Evolutionary conservation across 2,113 vertebrate genomes (phyloP), one percentile per base, ranked within the genome.

Genomic region (Gymnogyps californianus): DNA sequence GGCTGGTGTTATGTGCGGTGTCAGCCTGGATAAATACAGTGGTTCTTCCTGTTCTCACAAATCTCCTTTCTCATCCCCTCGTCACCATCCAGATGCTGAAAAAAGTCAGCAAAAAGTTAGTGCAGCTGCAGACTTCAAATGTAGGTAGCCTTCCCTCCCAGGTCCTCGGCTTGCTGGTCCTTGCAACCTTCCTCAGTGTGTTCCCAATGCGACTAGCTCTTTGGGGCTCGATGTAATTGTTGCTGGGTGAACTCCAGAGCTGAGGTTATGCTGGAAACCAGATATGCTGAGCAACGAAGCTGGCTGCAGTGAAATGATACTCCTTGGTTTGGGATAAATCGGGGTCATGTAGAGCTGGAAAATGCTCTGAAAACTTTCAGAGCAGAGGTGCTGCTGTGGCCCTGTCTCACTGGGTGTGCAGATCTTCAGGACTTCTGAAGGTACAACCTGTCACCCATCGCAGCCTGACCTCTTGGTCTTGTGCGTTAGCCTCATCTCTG

Each of bases 1-100:
- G 83, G 91, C 95, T 95, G 83, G 29, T 89, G 74, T 62, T 94
- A 36, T 15, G 17, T 0, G 1, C 80, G 62, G 32, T 94, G 94
- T 97, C 97, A 96, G 86, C 81, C 70, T 89, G 83, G 40, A 95
- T 92, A 94, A 94, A 87, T n/a, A 15, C 25, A 54, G 47, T 38
- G 46, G 17, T 49, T 76, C 70, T 75, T 87, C 66, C 69, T 89
- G 29, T 57, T 87, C 52, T 83, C 61, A 72, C 70, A 42, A 47
- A 57, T 51, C 65, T 84, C 46, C 44, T 92, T 72, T 75, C 36
- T 57, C 14, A 10, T 54, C 44, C n/a, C 26, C 19, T 90, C 24
- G 38, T 77, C 17, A 40, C 80, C 34, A 36, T 52, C 25, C 31
- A 52, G 88, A 70, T 16, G 32, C 42, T 40, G 76, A 74, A 70